A percentile compares a stretch with the other conserved stretches of the same genome.
Conservation (phyloP, 2,113 vertebrate genomes). For the Cairina moschata region DNA sequence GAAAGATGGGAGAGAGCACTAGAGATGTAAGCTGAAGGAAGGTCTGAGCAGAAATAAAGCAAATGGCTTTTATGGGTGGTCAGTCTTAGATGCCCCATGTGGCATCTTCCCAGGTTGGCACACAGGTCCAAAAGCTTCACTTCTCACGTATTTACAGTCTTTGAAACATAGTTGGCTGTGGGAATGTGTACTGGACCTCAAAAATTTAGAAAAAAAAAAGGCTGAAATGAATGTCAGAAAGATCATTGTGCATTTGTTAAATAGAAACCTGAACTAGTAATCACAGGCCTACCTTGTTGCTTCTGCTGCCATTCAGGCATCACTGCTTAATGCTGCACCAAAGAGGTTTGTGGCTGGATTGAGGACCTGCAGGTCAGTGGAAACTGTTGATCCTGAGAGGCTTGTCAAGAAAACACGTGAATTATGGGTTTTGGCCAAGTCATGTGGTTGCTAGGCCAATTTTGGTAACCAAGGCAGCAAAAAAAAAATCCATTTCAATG, state of each 20-base stretch:
- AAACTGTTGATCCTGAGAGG: conserved; percentile 61
- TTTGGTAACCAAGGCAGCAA: conserved; percentile 57
- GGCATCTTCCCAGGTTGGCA: background rate
- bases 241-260: background rate
- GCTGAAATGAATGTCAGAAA: background rate
- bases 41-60: background rate
- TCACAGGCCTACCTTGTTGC: conserved; percentile 7
- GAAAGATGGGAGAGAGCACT: background rate
- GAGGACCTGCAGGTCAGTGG: conserved; percentile 62
- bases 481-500: conserved; percentile 19
- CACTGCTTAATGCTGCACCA: conserved; percentile 4
- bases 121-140: background rate
- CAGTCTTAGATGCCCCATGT: background rate
- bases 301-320: background rate
- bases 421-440: conserved; percentile 47
- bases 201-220: background rate
- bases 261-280: background rate
- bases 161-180: background rate
- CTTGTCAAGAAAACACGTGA: conserved; percentile 61
- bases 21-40: background rate
- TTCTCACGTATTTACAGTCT: background rate
- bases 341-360: background rate
- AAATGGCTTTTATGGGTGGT: background rate
- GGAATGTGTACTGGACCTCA: background rate
- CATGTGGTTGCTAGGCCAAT: conserved; percentile 38